These are phyloP conservation scores for Drosophila guanche DNA, from an alignment of 1,140 invertebrate genomes.

Conservation along the genomic window DNA sequence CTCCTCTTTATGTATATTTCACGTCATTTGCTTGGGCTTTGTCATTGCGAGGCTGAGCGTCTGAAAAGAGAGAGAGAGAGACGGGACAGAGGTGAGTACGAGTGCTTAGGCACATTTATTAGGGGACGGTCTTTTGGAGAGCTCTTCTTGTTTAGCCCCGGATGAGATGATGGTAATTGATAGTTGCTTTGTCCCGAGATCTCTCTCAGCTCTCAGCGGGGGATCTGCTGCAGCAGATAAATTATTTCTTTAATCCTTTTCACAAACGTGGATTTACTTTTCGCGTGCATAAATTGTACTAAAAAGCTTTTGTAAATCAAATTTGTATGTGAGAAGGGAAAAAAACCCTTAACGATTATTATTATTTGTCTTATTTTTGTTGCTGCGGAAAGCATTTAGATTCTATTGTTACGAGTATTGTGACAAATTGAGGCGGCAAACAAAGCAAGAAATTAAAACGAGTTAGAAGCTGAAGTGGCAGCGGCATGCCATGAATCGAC, in stretches of 20 bases:
- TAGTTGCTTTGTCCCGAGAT: constrained; percentile 52
- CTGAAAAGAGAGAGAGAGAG: constrained; percentile 7
- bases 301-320: constrained; percentile 8
- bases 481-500: too few relatives aligned
- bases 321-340: constrained; percentile 4
- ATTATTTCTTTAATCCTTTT: constrained; percentile 27
- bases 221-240: constrained; percentile 1
- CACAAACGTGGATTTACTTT: constrained; percentile 7
- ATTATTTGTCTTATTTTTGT: constrained; percentile 24
- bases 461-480: constrained; percentile 3
- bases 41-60: constrained; percentile 54
- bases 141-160: constrained; percentile 58
- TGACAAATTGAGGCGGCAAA: constrained; percentile 66
- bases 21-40: constrained; percentile 71
- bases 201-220: neutral
- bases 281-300: neutral
- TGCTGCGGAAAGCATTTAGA: constrained; percentile 45
- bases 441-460: constrained; percentile 48
- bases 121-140: constrained; percentile 33
- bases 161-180: constrained; percentile 72
- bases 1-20: constrained; percentile 57
- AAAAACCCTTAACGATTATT: constrained; percentile 19
- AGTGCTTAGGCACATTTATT: constrained; percentile 57
- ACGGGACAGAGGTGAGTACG: constrained; percentile 11
- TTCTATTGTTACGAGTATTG: constrained; percentile 60